Evolutionary conservation across 2,888 invertebrate species (phyloP), one percentile per base, ranked within the genome.

Genomic region (Leucania comma): DNA sequence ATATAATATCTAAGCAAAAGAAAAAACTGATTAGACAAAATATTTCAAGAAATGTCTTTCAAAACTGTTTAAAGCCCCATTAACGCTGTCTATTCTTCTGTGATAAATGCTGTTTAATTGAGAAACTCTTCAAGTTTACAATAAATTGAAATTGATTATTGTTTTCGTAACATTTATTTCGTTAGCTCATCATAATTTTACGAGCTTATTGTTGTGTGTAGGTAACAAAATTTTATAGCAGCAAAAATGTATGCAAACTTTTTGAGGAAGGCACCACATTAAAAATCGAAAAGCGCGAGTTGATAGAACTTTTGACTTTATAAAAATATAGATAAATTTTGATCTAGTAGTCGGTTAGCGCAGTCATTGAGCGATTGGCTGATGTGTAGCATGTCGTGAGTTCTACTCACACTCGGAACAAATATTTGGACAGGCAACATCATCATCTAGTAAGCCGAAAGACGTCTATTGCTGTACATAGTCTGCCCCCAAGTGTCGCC

Each of bases 101-200:
- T 42, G 42, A 50, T 32, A 54, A 8, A 61, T 4, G 17, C 6
- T 50, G 38, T 46, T 48, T 60, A 53, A 60, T 80, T 77, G 35
- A 48, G 75, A 60, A 80, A 80, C 63, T 53, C 26, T 35, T 29
- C 53, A 35, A 54, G 6, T 67, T 54, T 26, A 57, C 14, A 48
- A 59, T 70, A 60, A 61, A 61, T 51, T 61, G 56, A 61, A 74
- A 70, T 77, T 61, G 71, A 77, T 61, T 77, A 61, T 35, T 12
- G 42, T 51, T 74, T 80, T 56, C 50, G 60, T n/a, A 69, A 80
- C 22, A 63, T 61, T 59, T 64, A 64, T 63, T 64, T 77, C 70
- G 14, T 71, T 22, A n/a, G n/a, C 51, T 6, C 20, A 35, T 60
- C 26, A 56, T 59, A 50, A 42, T 56, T 58, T 50, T 17, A 53